Evolutionary conservation across 1,140 invertebrate species (phyloP).

Genomic region (Carposina sasakii): DNA sequence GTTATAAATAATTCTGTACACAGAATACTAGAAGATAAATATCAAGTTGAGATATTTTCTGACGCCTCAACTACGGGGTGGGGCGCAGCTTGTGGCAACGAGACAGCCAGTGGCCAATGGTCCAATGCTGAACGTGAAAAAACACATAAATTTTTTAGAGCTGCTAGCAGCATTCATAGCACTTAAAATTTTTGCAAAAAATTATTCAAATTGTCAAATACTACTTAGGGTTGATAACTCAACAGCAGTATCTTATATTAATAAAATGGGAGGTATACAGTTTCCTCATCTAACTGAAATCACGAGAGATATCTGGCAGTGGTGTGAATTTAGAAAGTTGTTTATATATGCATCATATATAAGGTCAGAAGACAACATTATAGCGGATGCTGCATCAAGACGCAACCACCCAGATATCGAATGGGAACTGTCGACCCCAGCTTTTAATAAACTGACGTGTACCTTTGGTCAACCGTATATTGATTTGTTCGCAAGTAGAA

Average conservation of each 20-base stretch:
- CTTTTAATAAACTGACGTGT: background rate
- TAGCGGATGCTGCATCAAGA: conserved; percentile 5
- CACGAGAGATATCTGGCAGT: conserved; percentile 9
- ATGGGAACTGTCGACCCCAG: conserved; percentile 1
- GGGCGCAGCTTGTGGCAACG: conserved; percentile 4
- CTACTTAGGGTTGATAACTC: conserved; percentile 18
- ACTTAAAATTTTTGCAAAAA: conserved; percentile 9
- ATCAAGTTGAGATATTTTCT: conserved; percentile 7
- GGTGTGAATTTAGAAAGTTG: conserved; percentile 8
- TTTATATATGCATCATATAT: conserved; percentile 9
- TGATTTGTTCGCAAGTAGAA: conserved; percentile 9
- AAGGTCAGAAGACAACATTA: background rate
- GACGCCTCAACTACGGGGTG: conserved; percentile 15
- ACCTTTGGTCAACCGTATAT: conserved; percentile 4
- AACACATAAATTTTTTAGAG: conserved; percentile 13
- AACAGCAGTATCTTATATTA: conserved; percentile 8
- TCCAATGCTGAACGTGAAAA: background rate
- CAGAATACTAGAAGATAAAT: background rate
- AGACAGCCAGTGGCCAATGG: conserved; percentile 8
- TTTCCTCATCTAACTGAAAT: conserved; percentile 6
- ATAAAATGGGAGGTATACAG: conserved; percentile 10
- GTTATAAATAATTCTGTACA: background rate
- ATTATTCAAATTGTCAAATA: conserved; percentile 12
- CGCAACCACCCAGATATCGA: conserved; percentile 7
- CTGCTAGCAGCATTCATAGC: conserved; percentile 4